Percentiles rank a stretch among this genome's conserved stretches.
Evolutionary conservation across 2,888 invertebrate genomes (phyloP).

Genomic region (Rhingia rostrata): DNA sequence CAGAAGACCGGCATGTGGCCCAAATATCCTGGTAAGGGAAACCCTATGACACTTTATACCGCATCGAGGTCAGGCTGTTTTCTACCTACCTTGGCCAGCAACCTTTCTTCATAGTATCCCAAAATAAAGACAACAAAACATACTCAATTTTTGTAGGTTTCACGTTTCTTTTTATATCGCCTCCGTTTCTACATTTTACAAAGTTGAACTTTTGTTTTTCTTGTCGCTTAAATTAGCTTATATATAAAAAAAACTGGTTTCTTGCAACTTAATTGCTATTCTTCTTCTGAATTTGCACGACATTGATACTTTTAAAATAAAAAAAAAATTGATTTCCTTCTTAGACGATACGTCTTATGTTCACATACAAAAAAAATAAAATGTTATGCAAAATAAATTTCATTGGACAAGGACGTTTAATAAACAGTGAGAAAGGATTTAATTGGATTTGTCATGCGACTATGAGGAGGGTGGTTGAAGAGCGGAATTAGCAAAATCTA

Average conservation of each 20-base stretch:
- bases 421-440: constrained; percentile 15
- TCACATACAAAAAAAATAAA: constrained; percentile 40
- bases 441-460: constrained; percentile 7
- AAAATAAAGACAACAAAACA: background rate
- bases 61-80: no score
- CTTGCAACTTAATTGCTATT: constrained; percentile 45
- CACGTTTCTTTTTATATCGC: constrained; percentile 33
- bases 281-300: constrained; percentile 47
- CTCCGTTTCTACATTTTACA: constrained; percentile 67
- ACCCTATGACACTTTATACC: no score
- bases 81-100: no score
- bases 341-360: constrained; percentile 58
- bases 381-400: constrained; percentile 7
- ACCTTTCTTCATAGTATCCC: no score
- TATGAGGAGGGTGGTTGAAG: background rate
- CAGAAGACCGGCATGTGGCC: no score
- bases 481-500: constrained; percentile 7
- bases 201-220: constrained; percentile 69
- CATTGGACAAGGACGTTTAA: background rate
- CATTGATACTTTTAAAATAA: constrained; percentile 21
- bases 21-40: no score
- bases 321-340: constrained; percentile 20
- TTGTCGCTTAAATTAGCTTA: constrained; percentile 68
- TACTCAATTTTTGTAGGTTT: constrained; percentile 2
- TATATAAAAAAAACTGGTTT: constrained; percentile 60